phyloP scores from a whole-genome alignment of 2,113 vertebrate species.

The Podocnemis expansa region DNA sequence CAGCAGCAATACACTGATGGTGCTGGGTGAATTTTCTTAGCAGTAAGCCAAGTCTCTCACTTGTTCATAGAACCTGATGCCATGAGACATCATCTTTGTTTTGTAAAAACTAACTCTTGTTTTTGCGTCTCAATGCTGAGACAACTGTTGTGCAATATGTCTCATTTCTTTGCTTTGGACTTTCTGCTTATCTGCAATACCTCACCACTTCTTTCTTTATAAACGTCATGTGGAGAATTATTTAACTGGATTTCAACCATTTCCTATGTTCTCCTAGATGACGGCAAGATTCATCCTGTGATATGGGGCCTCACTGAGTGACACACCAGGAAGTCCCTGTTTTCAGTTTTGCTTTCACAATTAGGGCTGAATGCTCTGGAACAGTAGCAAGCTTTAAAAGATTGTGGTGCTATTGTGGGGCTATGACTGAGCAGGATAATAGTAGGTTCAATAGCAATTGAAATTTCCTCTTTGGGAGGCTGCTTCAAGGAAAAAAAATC shows the following conservation, averaged over 20 bases:
- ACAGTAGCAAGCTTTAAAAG: background rate
- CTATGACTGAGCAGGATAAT: background rate
- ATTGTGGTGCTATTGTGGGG: background rate
- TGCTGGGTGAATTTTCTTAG: background rate
- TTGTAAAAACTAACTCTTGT: background rate
- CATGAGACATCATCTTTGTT: background rate
- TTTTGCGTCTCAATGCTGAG: background rate
- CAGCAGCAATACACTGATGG: background rate
- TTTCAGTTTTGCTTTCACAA: background rate
- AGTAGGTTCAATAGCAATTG: background rate
- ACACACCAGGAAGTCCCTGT: background rate
- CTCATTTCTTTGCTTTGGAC: background rate
- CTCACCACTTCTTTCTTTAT: background rate
- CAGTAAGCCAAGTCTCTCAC: background rate
- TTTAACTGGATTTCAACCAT: background rate
- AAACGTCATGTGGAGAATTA: background rate
- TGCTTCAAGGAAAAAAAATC: background rate
- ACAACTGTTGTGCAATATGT: background rate
- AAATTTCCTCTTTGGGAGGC: background rate
- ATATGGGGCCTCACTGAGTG: background rate
- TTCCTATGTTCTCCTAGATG: background rate
- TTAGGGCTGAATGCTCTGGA: background rate
- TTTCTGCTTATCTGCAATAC: background rate
- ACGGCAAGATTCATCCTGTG: background rate
- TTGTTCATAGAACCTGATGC: background rate